Evolutionary conservation across 2,888 invertebrate species (phyloP), one percentile per base, ranked within the genome.

Genomic region (Eilema caniola): DNA sequence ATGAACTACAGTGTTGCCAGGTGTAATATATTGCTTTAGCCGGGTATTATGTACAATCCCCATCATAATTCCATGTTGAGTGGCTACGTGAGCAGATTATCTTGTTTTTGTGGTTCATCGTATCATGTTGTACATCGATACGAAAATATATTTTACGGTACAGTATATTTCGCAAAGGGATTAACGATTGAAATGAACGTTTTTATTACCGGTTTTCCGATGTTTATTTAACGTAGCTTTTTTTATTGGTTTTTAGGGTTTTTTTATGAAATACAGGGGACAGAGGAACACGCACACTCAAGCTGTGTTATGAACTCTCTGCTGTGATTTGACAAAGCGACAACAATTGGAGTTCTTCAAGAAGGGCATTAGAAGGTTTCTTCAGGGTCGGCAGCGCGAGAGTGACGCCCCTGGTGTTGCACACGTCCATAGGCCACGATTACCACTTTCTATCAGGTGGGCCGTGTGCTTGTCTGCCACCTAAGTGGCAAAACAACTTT

Each of bases 1-100:
- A 68, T 62, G 69, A 71, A 77, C 75, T 72, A 74, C 33, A 71
- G 71, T 68, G 71, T 47, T 70, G 62, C 67, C 74, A 82, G 77
- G 82, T 82, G 80, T 74, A 74, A 82, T 79, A 75, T 77, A 82
- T 80, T 72, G 69, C 74, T 77, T 72, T 61, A 73, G 33, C 63
- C 73, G 66, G 72, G 65, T 69, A 77, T 77, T 77, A 70, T 62
- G 63, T 66, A 69, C 57, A 77, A 78, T 76, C 68, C 72, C 70
- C 71, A 67, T 81, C 70, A 77, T 74, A 72, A 71, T 76, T 67
- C 75, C 69, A 67, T 71, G 74, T 74, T 72, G 67, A 77, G 79
- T 71, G 76, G 67, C 61, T 77, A 76, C 76, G 76, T 62, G 76
- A 63, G 67, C 37, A 65, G 72, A 67, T 75, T 79, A 78, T 71